Evolutionary conservation across 2,797 vertebrate genomes (phyloP).

Genomic region (Myripristis jacobus): DNA sequence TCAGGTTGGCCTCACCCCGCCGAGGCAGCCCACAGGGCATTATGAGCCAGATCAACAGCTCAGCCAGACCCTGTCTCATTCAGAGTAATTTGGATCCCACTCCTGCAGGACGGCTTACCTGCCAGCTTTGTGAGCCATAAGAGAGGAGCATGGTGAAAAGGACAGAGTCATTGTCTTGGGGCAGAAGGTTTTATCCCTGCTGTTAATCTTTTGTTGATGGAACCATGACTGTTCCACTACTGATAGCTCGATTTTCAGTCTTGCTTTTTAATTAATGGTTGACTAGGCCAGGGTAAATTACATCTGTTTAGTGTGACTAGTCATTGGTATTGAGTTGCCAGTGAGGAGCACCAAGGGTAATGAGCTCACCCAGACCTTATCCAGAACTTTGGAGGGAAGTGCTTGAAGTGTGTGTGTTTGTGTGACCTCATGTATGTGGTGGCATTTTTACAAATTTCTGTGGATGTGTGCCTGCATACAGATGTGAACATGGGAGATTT

Average conservation of each 20-base stretch:
- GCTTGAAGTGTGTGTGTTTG: too few relatives aligned
- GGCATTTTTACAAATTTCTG: too few relatives aligned
- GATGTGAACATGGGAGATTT: too few relatives aligned
- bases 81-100: background rate
- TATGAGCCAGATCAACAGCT: slow-evolving; percentile 5
- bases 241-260: background rate
- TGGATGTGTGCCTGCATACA: too few relatives aligned
- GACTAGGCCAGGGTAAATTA: background rate
- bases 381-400: background rate
- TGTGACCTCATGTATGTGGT: too few relatives aligned
- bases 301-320: background rate
- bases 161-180: background rate
- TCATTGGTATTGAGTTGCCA: background rate
- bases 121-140: background rate
- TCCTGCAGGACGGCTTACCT: background rate
- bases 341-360: background rate
- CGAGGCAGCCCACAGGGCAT: background rate
- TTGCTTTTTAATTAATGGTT: background rate
- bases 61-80: background rate
- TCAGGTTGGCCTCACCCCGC: background rate
- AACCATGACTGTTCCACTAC: background rate
- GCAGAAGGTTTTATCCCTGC: background rate
- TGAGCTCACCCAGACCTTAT: background rate
- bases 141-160: background rate
- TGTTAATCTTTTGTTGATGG: background rate